Evolutionary conservation across 2,888 invertebrate species (phyloP).

Genomic region (Halocaridina rubra): DNA sequence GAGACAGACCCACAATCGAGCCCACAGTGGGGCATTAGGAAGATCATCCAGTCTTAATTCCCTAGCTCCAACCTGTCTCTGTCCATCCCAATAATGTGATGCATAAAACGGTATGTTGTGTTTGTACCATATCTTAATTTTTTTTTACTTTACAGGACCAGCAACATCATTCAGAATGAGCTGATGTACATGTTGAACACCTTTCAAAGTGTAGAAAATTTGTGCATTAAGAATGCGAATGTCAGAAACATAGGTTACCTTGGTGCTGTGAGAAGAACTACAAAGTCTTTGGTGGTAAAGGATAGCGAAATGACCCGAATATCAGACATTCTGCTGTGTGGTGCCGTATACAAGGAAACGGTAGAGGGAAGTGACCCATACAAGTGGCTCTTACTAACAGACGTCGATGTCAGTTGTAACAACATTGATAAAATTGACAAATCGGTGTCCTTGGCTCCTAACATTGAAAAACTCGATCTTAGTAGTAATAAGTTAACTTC

Average conservation of each 20-base stretch:
- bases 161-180: slow-evolving; percentile 85
- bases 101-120: too few relatives aligned
- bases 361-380: slow-evolving; percentile 66
- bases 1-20: too few relatives aligned
- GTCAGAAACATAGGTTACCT: slow-evolving; percentile 76
- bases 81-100: too few relatives aligned
- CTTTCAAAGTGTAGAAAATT: slow-evolving; percentile 79
- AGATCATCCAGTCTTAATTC: too few relatives aligned
- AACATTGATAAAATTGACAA: slow-evolving; percentile 77
- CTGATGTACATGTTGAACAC: slow-evolving; percentile 82
- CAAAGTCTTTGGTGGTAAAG: slow-evolving; percentile 76
- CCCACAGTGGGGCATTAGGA: too few relatives aligned
- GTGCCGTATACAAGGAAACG: slow-evolving; percentile 49
- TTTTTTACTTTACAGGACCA: slow-evolving; percentile 71
- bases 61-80: too few relatives aligned
- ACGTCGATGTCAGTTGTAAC: slow-evolving; percentile 70
- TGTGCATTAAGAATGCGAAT: slow-evolving; percentile 77
- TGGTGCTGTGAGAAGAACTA: slow-evolving; percentile 75
- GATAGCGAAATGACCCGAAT: slow-evolving; percentile 65
- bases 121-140: too few relatives aligned
- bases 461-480: slow-evolving; percentile 77
- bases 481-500: slow-evolving; percentile 82
- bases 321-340: slow-evolving; percentile 60
- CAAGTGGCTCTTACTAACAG: slow-evolving; percentile 69
- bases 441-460: slow-evolving; percentile 81